These are phyloP conservation scores for Punctoribates punctum DNA, from an alignment of 2,888 invertebrate species.

Conservation along the genomic window DNA sequence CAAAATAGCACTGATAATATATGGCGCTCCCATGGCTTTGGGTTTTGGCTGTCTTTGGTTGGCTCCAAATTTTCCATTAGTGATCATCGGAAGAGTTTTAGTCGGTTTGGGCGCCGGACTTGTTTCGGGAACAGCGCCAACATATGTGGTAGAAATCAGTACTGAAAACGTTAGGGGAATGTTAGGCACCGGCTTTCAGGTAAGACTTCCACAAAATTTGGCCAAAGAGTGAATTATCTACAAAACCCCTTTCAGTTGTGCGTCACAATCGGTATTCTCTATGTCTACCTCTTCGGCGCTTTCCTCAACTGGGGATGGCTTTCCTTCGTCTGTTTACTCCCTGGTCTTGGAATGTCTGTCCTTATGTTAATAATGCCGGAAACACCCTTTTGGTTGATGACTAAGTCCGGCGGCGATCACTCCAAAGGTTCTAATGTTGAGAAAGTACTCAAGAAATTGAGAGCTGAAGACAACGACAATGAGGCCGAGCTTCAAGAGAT, in stretches of 20 bases:
- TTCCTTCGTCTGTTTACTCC: slow-evolving; percentile 38
- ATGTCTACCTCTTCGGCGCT: slow-evolving; percentile 44
- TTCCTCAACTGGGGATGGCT: slow-evolving; percentile 45
- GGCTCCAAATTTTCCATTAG: slow-evolving; percentile 43
- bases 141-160: slow-evolving; percentile 47
- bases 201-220: background rate
- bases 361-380: slow-evolving; percentile 46
- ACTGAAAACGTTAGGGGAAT: slow-evolving; percentile 46
- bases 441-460: slow-evolving; percentile 50
- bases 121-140: slow-evolving; percentile 46
- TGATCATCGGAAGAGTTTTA: slow-evolving; percentile 46
- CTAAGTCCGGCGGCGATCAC: slow-evolving; percentile 15
- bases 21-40: slow-evolving; percentile 51
- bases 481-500: slow-evolving; percentile 42
- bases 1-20: slow-evolving; percentile 49
- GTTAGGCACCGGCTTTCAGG: slow-evolving; percentile 47
- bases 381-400: slow-evolving; percentile 47
- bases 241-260: slow-evolving; percentile 33
- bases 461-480: slow-evolving; percentile 48
- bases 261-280: slow-evolving; percentile 46
- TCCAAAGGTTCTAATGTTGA: slow-evolving; percentile 43
- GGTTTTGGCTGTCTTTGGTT: slow-evolving; percentile 52
- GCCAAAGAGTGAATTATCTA: background rate
- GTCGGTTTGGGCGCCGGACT: slow-evolving; percentile 46
- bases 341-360: slow-evolving; percentile 13